Evolutionary conservation across 1,140 invertebrate species (phyloP).

Genomic region (Drosophila parvula): DNA sequence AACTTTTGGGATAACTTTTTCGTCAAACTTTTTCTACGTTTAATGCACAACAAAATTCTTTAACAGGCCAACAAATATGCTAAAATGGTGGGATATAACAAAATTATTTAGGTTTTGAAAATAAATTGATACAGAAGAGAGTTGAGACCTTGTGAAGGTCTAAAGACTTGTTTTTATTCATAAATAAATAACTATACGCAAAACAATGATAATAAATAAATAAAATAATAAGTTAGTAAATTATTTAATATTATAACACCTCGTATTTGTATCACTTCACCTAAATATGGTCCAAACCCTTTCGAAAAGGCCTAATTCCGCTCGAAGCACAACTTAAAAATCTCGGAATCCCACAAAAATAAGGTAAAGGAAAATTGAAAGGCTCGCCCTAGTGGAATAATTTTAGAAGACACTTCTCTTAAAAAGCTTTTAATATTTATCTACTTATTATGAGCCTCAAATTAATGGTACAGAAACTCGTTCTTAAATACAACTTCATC

Average conservation of each 20-base stretch:
- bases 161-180: background rate
- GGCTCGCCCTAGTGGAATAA: too few species aligned
- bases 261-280: too few species aligned
- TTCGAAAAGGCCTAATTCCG: too few species aligned
- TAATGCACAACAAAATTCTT: background rate
- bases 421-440: background rate
- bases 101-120: background rate
- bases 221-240: background rate
- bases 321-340: too few species aligned
- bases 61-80: background rate
- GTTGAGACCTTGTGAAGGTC: background rate
- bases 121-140: background rate
- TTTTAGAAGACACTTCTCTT: too few species aligned
- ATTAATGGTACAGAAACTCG: too few species aligned
- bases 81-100: too few species aligned
- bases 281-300: too few species aligned
- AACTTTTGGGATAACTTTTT: constrained; percentile 17
- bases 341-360: too few species aligned
- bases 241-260: too few species aligned
- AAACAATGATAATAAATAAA: background rate
- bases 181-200: background rate
- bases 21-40: background rate
- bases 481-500: background rate
- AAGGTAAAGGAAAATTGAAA: too few species aligned
- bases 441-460: background rate